Evolutionary conservation across 37 sponge, comb jelly and placozoan genomes (phyloP), one percentile per base, ranked within the genome.

Genomic region (Agelas oroides): DNA sequence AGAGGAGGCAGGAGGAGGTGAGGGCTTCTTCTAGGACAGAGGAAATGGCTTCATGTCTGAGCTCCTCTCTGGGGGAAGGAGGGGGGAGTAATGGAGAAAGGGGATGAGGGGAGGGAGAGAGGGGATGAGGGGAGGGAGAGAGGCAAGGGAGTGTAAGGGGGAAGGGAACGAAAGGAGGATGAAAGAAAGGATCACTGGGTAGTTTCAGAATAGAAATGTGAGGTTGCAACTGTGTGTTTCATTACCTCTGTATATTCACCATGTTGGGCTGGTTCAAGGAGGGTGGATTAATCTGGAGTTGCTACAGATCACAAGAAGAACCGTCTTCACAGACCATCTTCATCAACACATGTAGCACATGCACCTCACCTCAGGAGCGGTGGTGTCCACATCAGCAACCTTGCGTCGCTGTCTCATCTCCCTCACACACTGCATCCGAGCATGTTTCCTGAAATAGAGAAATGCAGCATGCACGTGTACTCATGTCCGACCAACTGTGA

Each of bases 1-100:
- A 39, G 59, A 85, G 76, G 30, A 54, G 33, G 70, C 66, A 70
- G 28, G 33, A 16, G 19, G 86, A 70, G 59, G 78, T 77, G 28
- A 85, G 14, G 36, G 59, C 24, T 28, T 82, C 82, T 36, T 82
- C 61, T 19, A 82, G 62, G 15, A 82, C 72, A 2, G 54, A 19
- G 11, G 71, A 36, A 14, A 82, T 71, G 46, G 61, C 35, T 30
- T 82, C 60, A 39, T 40, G 59, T 62, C 57, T 71, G 38, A 82
- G 70, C 33, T 82, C 82, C 61, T 82, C 80, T 66, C 80, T 68
- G 30, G 17, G 28, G 27, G 46, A 8, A 8, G 8, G 27, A 32
- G 33, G 25, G 15, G 39, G 73, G 53, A 53, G 73, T n/a, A 53
- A 53, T 46, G 73, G 73, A 41, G 73, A 52, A 53, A 1, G 2